Base-by-base conservation (phyloP, 2,113 vertebrate species). In the Hippocampus barbouri region DNA sequence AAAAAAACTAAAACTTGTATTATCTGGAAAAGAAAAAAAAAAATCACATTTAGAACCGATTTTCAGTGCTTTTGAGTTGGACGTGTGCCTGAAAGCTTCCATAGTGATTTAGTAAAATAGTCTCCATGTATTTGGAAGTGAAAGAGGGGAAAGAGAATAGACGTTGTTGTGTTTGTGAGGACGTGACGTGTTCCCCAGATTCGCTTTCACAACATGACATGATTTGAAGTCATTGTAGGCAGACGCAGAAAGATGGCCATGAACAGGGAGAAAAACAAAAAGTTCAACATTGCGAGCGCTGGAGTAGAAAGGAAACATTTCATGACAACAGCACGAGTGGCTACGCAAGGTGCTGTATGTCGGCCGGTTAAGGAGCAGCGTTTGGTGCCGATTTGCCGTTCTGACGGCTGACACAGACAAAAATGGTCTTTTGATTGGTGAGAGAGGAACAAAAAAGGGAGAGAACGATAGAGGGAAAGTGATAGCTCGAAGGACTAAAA, bases 141-240 rank as follows among this genome's bases (percentile, higher is more conserved):
- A 60, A 25, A 60, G 14, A 6, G n/a, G 25, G 10, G 23, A 12
- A 60, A 60, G 11, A 60, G 14, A 60, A 27, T 60, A 30, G 57
- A 60, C 14, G 21, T 65, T 41, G 9, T 40, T 79, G 76, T 82
- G 73, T 54, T 79, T 75, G 66, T 79, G 68, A 79, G 81, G 75
- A 79, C 76, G 73, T 51, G 74, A 80, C 51, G 59, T 8, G 40
- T 79, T 82, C 77, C 66, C 64, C 75, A 72, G 80, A 80, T 87
- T 85, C 79, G 25, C 64, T 77, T 72, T 68, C 75, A 77, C 64
- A 69, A 30, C 66, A 34, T 34, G 30, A 34, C 45, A 30, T 51
- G 53, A 76, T 81, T 80, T 47, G 54, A 25, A 77, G 71, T 78
- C 66, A 74, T 81, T 77, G 74, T 70, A 70, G 77, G 81, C 41